A percentile compares a stretch with the other conserved stretches of the same genome.
Evolutionary conservation across 1,140 invertebrate species (phyloP).

Genomic region (Spodoptera litura): DNA sequence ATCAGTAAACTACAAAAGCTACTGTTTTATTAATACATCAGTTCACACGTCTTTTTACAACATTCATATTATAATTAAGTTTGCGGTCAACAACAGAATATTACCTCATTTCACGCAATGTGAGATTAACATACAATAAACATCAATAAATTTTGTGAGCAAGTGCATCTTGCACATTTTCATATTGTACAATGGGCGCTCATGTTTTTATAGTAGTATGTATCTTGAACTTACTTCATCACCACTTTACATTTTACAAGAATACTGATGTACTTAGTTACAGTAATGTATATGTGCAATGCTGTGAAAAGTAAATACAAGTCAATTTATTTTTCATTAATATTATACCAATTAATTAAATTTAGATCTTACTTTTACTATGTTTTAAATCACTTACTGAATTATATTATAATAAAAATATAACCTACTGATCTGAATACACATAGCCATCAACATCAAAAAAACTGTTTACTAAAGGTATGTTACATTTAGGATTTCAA

Average conservation of each 20-base stretch:
- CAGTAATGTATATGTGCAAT: constrained; percentile 11
- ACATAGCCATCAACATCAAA: constrained; percentile 14
- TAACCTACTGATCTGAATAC: constrained; percentile 9
- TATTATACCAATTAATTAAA: neutral
- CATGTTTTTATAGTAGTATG: neutral
- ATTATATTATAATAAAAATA: constrained; percentile 10
- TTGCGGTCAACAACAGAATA: constrained; percentile 7
- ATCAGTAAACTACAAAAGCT: constrained; percentile 21
- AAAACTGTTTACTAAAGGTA: neutral
- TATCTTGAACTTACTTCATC: constrained; percentile 6
- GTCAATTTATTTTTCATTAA: neutral
- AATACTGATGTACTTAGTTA: constrained; percentile 2
- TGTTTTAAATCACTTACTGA: constrained; percentile 28
- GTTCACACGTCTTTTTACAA: constrained; percentile 6
- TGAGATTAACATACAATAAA: neutral
- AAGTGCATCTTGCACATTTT: constrained; percentile 9
- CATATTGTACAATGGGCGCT: constrained; percentile 32
- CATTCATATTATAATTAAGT: neutral
- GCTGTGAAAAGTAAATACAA: constrained; percentile 1
- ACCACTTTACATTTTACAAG: constrained; percentile 36
- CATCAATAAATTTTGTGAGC: constrained; percentile 5
- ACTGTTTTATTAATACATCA: neutral
- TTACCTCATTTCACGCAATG: neutral
- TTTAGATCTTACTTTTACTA: constrained; percentile 19
- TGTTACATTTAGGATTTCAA: neutral